Evolutionary conservation across 2,797 vertebrate genomes (phyloP).

Genomic region (Poecilia wingei): DNA sequence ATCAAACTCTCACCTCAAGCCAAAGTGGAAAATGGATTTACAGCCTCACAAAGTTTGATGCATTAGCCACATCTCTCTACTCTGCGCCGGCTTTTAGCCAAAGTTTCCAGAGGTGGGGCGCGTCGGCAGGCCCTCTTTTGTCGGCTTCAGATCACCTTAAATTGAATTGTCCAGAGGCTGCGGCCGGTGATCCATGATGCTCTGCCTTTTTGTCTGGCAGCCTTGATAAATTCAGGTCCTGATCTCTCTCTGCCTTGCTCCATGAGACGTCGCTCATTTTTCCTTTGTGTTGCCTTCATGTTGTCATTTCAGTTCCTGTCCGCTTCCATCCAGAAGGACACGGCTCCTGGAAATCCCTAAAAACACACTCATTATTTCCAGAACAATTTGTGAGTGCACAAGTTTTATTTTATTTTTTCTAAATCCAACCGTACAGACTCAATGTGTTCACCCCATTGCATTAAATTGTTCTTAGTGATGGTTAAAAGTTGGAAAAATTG

Average conservation of each 20-base stretch:
- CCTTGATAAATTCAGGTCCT: slow-evolving; percentile 65
- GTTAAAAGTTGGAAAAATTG: background rate
- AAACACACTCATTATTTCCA: background rate
- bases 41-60: slow-evolving; percentile 9
- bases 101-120: slow-evolving; percentile 39
- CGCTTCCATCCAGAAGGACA: background rate
- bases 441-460: background rate
- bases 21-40: slow-evolving; percentile 10
- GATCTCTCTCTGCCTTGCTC: slow-evolving; percentile 45
- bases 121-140: slow-evolving; percentile 38
- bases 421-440: background rate
- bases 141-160: slow-evolving; percentile 55
- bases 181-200: slow-evolving; percentile 64
- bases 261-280: background rate
- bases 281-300: background rate
- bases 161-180: slow-evolving; percentile 61
- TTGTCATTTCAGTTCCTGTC: slow-evolving; percentile 25
- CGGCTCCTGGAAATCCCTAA: background rate
- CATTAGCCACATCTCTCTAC: slow-evolving; percentile 7
- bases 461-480: background rate
- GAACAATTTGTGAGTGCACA: background rate
- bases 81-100: slow-evolving; percentile 33
- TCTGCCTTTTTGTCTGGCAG: slow-evolving; percentile 55
- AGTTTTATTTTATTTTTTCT: background rate
- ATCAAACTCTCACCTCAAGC: slow-evolving; percentile 14